Percentiles rank a stretch among this genome's conserved stretches.
Evolutionary conservation across 2,888 invertebrate genomes (phyloP).

Genomic region (Nomada hirtipes): DNA sequence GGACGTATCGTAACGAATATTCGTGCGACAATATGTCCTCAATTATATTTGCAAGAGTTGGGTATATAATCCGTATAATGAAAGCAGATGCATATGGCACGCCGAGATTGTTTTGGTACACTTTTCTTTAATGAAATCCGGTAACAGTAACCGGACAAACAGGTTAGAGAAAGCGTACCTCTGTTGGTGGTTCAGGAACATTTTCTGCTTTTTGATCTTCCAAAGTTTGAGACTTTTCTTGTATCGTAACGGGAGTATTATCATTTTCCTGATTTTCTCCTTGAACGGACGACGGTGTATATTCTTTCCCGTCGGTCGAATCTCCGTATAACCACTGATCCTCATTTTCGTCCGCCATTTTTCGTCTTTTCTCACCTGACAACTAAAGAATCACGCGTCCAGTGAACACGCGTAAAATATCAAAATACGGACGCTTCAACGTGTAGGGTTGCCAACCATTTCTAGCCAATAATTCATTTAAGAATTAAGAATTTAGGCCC

Average conservation of each 20-base stretch:
- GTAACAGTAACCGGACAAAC: slow-evolving; percentile 35
- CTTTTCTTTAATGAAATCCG: slow-evolving; percentile 12
- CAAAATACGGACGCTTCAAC: background rate
- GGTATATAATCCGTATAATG: background rate
- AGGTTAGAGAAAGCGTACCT: slow-evolving; percentile 79
- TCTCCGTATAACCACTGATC: slow-evolving; percentile 96
- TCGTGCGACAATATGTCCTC: background rate
- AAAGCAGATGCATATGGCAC: background rate
- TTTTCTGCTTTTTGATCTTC: slow-evolving; percentile 72
- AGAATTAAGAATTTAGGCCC: background rate
- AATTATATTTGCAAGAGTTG: background rate
- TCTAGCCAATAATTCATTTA: background rate
- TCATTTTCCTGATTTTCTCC: slow-evolving; percentile 79
- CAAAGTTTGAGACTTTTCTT: slow-evolving; percentile 74
- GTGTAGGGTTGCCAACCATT: background rate
- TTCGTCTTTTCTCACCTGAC: slow-evolving; percentile 62
- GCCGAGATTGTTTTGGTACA: background rate
- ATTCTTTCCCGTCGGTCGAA: slow-evolving; percentile 86
- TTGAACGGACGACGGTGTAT: slow-evolving; percentile 73
- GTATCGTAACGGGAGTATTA: slow-evolving; percentile 53
- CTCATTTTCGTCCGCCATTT: slow-evolving; percentile 91
- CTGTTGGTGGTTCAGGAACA: slow-evolving; percentile 50
- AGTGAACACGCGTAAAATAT: slow-evolving; percentile 12
- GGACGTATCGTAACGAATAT: background rate
- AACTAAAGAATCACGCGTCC: slow-evolving; percentile 30